Evolutionary conservation across 2,888 invertebrate species (phyloP), one percentile per base, ranked within the genome.

Genomic region (Rhingia rostrata): DNA sequence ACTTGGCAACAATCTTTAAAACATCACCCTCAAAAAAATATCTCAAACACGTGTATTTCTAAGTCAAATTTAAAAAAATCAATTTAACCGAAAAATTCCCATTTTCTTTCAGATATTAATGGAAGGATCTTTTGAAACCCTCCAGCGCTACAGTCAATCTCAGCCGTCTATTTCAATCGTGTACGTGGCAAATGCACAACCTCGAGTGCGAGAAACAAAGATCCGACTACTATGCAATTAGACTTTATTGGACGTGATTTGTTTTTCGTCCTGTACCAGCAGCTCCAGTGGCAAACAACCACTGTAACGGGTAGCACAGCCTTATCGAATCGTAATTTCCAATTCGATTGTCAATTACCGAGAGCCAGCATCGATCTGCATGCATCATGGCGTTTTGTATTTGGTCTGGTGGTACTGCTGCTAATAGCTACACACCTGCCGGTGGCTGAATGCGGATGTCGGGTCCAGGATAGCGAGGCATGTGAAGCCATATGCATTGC

Each of bases 401-500:
- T 63, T 43, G 60, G 53, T 41, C 37, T 73, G 9, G 33, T 78
- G 32, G 41, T 78, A 2, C 69, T 43, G 12, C 12, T 82, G 32
- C 39, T 78, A 41, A 37, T 60, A 35, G 63, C 30, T 73, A 60
- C 63, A 3, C 39, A 63, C 33, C 39, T 81, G 43, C 73, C 79
- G 14, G 60, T 72, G 45, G 66, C 9, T 53, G 77, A 69, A 58
- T 70, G 49, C 80, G 69, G 63, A 74, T 90, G 90, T 41, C 89
- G 90, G 0, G 87, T 87, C 37, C 89, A 90, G 72, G 87, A 89
- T 6, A 88, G 87, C 10, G 89, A 90, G 1, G 78, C 88, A 0
- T 90, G 91, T 33, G 91, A 90, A 58, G 88, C 90, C 3, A 89
- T 90, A 37, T 91, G 90, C 60, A 86, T 86, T 60, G 47, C 75